A percentile compares a stretch with the other conserved stretches of the same genome.
Conservation (phyloP, 2,888 invertebrate species). For the Sabellastarte sp. region DNA sequence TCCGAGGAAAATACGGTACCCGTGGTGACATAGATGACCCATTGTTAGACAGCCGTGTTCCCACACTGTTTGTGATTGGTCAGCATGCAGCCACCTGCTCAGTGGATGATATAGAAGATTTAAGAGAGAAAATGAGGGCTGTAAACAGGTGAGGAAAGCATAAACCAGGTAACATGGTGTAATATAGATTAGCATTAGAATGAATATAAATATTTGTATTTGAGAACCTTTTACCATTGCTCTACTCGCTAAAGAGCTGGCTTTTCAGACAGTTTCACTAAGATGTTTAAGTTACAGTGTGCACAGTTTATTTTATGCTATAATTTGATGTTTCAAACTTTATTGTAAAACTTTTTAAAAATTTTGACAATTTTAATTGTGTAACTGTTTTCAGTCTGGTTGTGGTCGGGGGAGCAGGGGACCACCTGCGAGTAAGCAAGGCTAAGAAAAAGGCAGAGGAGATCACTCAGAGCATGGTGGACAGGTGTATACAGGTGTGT, state of each 20-base stretch:
- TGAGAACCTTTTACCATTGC: too few relatives aligned
- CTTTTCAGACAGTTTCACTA: too few relatives aligned
- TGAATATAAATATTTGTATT: too few relatives aligned
- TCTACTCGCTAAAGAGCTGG: too few relatives aligned
- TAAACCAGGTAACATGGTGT: too few relatives aligned
- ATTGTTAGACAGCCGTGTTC: constrained; percentile 71
- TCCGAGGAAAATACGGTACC: constrained; percentile 71
- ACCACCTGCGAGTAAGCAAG: constrained; percentile 71
- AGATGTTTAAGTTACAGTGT: too few relatives aligned
- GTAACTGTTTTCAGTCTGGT: constrained; percentile 70
- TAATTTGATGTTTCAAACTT: too few relatives aligned
- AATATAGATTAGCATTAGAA: too few relatives aligned
- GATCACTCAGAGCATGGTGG: constrained; percentile 78
- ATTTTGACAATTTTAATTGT: too few relatives aligned
- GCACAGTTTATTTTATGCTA: too few relatives aligned
- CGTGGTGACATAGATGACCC: constrained; percentile 77
- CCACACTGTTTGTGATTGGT: constrained; percentile 77
- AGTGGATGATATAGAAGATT: constrained; percentile 70
- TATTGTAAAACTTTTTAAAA: too few relatives aligned
- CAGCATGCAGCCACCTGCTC: constrained; percentile 68
- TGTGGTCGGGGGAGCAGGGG: constrained; percentile 78
- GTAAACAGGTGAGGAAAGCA: constrained; percentile 66
- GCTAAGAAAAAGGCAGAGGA: constrained; percentile 72
- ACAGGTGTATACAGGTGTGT: constrained; percentile 70
- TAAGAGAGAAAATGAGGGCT: constrained; percentile 74